phyloP scores from a whole-genome alignment of 1,140 invertebrate species.

The Anastrepha obliqua region DNA sequence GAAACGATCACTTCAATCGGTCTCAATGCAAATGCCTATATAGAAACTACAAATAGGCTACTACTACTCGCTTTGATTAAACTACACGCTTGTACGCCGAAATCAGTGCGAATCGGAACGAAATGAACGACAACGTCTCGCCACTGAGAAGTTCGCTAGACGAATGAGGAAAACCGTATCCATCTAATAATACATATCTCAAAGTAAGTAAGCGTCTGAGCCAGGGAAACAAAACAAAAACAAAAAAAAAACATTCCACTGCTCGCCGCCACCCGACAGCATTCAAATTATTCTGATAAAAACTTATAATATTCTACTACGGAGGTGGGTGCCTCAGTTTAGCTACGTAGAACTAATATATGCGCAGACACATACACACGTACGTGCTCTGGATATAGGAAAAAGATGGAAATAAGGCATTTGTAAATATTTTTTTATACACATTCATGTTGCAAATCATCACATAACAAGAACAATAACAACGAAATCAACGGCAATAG shows the following conservation, averaged over 20 bases:
- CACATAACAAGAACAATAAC: neutral
- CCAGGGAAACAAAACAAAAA: neutral
- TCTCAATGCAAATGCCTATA: neutral
- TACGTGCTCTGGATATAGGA: no score
- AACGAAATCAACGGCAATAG: neutral
- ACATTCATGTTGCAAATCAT: neutral
- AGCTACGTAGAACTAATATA: neutral
- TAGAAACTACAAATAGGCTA: neutral
- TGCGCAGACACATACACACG: no score
- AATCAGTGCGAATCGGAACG: neutral
- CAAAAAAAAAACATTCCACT: neutral
- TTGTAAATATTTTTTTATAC: neutral
- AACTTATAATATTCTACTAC: neutral
- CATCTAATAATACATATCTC: constrained; percentile 44
- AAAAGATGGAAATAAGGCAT: neutral
- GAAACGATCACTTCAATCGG: neutral
- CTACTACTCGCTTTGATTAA: neutral
- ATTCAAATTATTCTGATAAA: constrained; percentile 46
- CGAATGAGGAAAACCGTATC: constrained; percentile 7
- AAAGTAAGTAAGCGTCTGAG: neutral
- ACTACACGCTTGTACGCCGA: no score
- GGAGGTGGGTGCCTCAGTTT: neutral
- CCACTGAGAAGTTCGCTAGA: constrained; percentile 18
- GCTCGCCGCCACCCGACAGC: neutral
- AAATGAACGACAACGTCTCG: neutral